Evolutionary conservation across 64 coral and sea anemone species (phyloP).

Genomic region (Trachythela sp.): DNA sequence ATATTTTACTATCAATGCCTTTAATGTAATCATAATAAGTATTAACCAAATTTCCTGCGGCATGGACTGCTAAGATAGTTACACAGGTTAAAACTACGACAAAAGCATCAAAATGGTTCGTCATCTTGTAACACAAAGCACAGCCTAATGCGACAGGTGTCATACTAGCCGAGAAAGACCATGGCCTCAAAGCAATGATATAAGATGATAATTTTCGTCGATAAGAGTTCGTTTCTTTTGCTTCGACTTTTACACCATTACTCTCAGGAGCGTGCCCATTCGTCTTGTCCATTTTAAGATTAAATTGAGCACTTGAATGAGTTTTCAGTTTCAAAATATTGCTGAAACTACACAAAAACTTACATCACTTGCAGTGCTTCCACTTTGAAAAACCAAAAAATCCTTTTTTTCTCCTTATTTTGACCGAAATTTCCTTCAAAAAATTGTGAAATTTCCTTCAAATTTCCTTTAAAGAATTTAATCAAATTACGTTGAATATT

Average conservation of each 20-base stretch:
- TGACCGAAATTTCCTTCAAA: too few species aligned
- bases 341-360: not conserved
- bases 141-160: slow-evolving; percentile 84
- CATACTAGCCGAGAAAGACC: slow-evolving; percentile 89
- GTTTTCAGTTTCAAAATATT: not conserved
- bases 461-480: too few species aligned
- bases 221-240: slow-evolving; percentile 34
- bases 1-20: slow-evolving; percentile 92
- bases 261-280: not conserved
- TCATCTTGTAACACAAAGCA: slow-evolving; percentile 76
- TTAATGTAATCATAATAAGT: slow-evolving; percentile 96
- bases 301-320: not conserved
- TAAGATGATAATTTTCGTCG: slow-evolving; percentile 59
- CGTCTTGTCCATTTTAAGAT: not conserved
- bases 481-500: too few species aligned
- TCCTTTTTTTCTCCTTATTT: too few species aligned
- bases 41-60: slow-evolving; percentile 89
- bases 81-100: slow-evolving; percentile 56
- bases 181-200: slow-evolving; percentile 79
- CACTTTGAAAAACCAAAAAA: too few species aligned
- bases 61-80: slow-evolving; percentile 80
- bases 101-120: slow-evolving; percentile 40
- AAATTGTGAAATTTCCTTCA: too few species aligned
- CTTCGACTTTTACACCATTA: not conserved
- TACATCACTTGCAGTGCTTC: not conserved